These are phyloP conservation scores for Manacus vitellinus DNA, from an alignment of 2,113 vertebrate genomes.

Conservation along the genomic window DNA sequence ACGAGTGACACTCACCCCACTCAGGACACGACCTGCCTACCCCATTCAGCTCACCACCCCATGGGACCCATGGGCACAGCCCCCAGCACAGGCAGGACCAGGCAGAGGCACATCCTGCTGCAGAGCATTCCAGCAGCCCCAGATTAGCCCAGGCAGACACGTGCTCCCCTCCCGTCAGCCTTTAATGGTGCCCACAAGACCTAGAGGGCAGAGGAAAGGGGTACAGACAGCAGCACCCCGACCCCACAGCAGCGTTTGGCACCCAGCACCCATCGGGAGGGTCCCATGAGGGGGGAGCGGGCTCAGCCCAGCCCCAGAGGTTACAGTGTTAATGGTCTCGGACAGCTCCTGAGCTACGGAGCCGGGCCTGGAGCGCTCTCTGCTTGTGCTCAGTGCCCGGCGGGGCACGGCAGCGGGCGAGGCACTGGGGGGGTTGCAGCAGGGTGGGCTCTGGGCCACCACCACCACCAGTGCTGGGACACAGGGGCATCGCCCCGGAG, in stretches of 20 bases:
- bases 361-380: background rate
- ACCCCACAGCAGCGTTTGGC: constrained; percentile 11
- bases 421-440: background rate
- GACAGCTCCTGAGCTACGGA: fast-evolving
- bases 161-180: background rate
- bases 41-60: fast-evolving
- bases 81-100: too few relatives aligned
- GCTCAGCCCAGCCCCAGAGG: constrained; percentile 20
- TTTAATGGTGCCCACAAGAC: constrained; percentile 54
- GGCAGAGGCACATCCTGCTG: background rate
- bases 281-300: background rate
- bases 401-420: background rate
- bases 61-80: fast-evolving
- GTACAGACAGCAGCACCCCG: background rate
- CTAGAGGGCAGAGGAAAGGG: background rate
- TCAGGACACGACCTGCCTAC: fast-evolving
- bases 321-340: constrained; percentile 51
- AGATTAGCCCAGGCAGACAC: background rate
- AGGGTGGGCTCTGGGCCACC: background rate
- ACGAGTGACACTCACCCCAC: background rate
- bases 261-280: background rate
- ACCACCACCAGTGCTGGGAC: background rate
- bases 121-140: fast-evolving
- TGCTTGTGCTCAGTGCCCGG: fast-evolving
- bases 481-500: background rate